Evolutionary conservation across 2,888 invertebrate species (phyloP), one percentile per base, ranked within the genome.

Genomic region (Ferrisia virgata): DNA sequence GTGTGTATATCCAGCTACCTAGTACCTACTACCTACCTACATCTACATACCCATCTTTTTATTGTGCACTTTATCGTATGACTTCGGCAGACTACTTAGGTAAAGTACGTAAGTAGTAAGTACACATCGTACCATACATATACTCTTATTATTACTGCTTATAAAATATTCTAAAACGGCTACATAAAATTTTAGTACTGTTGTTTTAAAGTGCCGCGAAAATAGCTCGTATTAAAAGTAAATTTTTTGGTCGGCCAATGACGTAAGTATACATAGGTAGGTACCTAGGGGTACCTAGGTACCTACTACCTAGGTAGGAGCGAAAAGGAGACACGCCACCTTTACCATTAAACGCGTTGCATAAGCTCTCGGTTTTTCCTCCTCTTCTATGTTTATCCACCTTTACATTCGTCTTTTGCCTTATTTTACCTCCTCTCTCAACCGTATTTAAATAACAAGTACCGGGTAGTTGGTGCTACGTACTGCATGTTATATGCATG

Each of bases 41-140:
- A n/a, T n/a, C n/a, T n/a, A n/a, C n/a, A n/a, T 64, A 64, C 18
- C 47, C 4, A 47, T 64, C 58, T 64, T 64, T 64, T 64, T 64
- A 64, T 64, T 64, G 58, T 64, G 58, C 58, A 64, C 58, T 64
- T 64, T 64, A 64, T 64, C 58, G 58, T 64, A 64, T 28, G 58
- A 64, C 58, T 64, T 64, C 58, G 58, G 58, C 58, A 11, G 58
- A 9, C 58, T 64, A 64, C 28, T 64, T 64, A 25, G 11, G 58
- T 64, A 64, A 64, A 64, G 58, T 64, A 53, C 13, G 22, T 22
- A 43, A 11, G 3, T 13, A 11, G 3, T 13, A 11, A 43, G 15
- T 43, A 40, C 13, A 43, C 47, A 8, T 9, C 11, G 18, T 18
- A 47, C n/a, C 47, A 47, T 18, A n/a, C n/a, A n/a, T n/a, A n/a